These are phyloP conservation scores for Tolmerus cingulatus DNA, from an alignment of 2,888 invertebrate species.

Conservation along the genomic window DNA sequence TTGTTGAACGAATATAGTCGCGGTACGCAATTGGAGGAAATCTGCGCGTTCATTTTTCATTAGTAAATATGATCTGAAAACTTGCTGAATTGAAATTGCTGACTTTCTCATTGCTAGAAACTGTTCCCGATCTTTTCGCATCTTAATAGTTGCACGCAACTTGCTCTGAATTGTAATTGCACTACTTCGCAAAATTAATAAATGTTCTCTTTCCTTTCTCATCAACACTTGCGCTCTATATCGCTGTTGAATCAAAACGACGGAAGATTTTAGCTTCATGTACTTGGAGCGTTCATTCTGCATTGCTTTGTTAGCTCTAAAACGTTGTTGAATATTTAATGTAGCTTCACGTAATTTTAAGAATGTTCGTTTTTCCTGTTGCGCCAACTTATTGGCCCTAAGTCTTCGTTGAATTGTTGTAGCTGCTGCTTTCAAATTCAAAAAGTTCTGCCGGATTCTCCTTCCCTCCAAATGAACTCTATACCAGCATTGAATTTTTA, in stretches of 20 bases:
- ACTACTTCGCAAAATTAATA: slow-evolving; percentile 52
- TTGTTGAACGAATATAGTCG: slow-evolving; percentile 61
- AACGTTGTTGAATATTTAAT: slow-evolving; percentile 63
- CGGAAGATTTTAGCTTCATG: slow-evolving; percentile 49
- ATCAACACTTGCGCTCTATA: slow-evolving; percentile 55
- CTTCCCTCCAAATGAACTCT: slow-evolving; percentile 54
- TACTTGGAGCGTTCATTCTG: slow-evolving; percentile 51
- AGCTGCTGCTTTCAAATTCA: slow-evolving; percentile 54
- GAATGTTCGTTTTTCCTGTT: slow-evolving; percentile 49
- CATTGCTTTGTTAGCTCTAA: slow-evolving; percentile 57
- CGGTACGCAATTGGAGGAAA: slow-evolving; percentile 45
- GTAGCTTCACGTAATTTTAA: slow-evolving; percentile 54
- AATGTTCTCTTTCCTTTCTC: slow-evolving; percentile 53
- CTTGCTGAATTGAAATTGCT: slow-evolving; percentile 55
- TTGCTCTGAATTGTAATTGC: slow-evolving; percentile 55
- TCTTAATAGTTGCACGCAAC: slow-evolving; percentile 52
- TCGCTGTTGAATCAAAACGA: slow-evolving; percentile 58
- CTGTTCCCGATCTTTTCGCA: slow-evolving; percentile 49
- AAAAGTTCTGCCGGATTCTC: slow-evolving; percentile 49
- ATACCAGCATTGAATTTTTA: slow-evolving; percentile 52
- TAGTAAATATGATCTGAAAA: slow-evolving; percentile 52
- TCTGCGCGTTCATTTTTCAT: slow-evolving; percentile 50
- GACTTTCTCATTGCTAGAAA: slow-evolving; percentile 51
- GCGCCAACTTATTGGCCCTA: slow-evolving; percentile 57
- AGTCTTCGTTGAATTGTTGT: slow-evolving; percentile 62